A percentile compares a stretch with the other conserved stretches of the same genome.
Evolutionary conservation across 2,113 vertebrate species (phyloP).

Genomic region (Rhegmatorhina hoffmannsi): DNA sequence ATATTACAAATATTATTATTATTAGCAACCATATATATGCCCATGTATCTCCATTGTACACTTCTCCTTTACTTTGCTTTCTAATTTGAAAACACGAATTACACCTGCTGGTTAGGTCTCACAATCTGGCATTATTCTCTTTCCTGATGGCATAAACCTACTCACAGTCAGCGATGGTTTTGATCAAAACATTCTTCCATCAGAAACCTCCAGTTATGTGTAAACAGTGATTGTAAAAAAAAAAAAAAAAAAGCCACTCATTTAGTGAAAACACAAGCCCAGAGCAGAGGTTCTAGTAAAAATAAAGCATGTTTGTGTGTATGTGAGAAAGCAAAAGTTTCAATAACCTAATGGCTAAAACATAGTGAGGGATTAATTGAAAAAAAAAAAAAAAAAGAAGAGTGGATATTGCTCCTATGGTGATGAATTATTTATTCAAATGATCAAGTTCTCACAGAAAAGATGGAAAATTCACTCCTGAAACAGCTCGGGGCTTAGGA

Average conservation of each 20-base stretch:
- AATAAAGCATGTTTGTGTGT: not conserved
- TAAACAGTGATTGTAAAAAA: not conserved
- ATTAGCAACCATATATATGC: not conserved
- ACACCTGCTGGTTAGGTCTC: not conserved
- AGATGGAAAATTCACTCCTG: not conserved
- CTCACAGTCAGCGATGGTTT: not conserved
- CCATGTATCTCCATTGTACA: not conserved
- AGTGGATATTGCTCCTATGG: not conserved
- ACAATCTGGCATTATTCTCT: not conserved
- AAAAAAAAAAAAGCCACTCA: no score
- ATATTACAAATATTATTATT: not conserved
- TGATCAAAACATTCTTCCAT: not conserved
- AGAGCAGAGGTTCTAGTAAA: not conserved
- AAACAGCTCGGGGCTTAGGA: not conserved
- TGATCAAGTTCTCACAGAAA: not conserved
- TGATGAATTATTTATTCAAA: conserved; percentile 19
- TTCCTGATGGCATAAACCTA: not conserved
- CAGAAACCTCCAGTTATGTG: not conserved
- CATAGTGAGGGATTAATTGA: not conserved
- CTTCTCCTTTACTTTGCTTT: not conserved
- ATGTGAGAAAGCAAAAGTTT: not conserved
- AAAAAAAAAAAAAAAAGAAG: not conserved
- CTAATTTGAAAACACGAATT: not conserved
- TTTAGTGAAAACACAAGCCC: not conserved
- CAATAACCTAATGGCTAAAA: not conserved